Conservation (phyloP, 2,888 invertebrate genomes). For the Aspidapion aeneum region DNA sequence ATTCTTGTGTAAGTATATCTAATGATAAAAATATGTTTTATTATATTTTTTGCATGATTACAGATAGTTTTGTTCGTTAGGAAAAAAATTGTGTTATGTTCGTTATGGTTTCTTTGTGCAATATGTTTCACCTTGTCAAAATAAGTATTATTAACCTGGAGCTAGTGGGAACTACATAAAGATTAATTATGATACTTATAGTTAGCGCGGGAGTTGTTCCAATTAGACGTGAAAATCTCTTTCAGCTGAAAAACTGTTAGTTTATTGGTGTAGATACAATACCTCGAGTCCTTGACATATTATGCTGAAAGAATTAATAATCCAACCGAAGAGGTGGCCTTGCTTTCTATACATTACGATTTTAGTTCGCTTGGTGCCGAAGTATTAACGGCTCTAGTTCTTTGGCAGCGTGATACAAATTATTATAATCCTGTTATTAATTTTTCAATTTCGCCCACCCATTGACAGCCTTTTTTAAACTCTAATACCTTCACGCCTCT, state of each 20-base stretch:
- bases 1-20: too few relatives aligned
- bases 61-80: too few relatives aligned
- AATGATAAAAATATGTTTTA: too few relatives aligned
- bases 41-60: too few relatives aligned
- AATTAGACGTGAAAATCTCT: conserved; percentile 8
- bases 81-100: too few relatives aligned
- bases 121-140: neutral
- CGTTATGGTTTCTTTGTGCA: neutral
- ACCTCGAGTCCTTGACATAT: conserved; percentile 23
- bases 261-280: conserved; percentile 10
- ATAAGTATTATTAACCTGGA: neutral
- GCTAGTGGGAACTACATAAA: neutral
- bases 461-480: too few relatives aligned
- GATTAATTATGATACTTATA: neutral
- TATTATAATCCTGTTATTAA: too few relatives aligned
- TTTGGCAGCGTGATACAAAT: too few relatives aligned
- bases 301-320: conserved; percentile 16
- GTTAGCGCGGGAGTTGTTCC: conserved; percentile 1
- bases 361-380: conserved; percentile 8
- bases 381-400: conserved; percentile 11
- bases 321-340: conserved; percentile 12
- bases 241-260: conserved; percentile 4
- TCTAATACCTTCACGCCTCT: too few relatives aligned
- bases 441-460: too few relatives aligned
- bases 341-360: conserved; percentile 20